A percentile compares a stretch with the other conserved stretches of the same genome.
Conservation (phyloP, 2,113 vertebrate species). For the Poecile atricapillus region DNA sequence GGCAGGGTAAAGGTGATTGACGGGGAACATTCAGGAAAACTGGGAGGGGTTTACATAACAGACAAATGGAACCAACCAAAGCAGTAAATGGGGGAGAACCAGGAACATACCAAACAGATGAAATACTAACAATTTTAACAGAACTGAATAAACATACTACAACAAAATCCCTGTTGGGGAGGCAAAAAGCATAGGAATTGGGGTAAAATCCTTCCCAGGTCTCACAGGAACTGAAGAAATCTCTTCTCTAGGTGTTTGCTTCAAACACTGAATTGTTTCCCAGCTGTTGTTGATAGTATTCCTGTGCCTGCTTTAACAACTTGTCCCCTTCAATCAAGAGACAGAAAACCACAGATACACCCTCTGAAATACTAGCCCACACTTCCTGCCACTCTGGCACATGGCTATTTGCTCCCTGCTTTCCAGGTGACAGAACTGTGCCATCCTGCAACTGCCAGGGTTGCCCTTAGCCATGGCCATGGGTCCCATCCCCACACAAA, state of each 20-base stretch:
- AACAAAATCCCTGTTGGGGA: not conserved
- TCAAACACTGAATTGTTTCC: not conserved
- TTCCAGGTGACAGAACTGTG: not conserved
- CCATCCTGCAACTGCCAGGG: not conserved
- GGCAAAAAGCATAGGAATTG: not conserved
- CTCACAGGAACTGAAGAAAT: not conserved
- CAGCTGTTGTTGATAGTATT: not conserved
- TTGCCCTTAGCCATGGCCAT: not conserved
- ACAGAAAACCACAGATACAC: not conserved
- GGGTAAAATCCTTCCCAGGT: not conserved
- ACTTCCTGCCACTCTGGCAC: not conserved
- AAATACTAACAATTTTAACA: too few relatives aligned
- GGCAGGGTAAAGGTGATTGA: too few relatives aligned
- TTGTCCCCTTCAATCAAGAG: not conserved
- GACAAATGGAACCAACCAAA: too few relatives aligned
- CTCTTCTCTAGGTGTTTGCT: not conserved
- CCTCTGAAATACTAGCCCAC: not conserved
- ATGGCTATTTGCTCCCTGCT: not conserved
- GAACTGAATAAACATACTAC: too few relatives aligned
- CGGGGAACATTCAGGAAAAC: too few relatives aligned
- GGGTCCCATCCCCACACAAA: not conserved
- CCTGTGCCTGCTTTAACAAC: not conserved
- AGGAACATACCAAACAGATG: too few relatives aligned
- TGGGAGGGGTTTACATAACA: too few relatives aligned
- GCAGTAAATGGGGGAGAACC: too few relatives aligned